Percentiles rank a stretch among this genome's conserved stretches.
Conservation (phyloP, 1,140 invertebrate genomes). For the Lepidotrigona ventralis region DNA sequence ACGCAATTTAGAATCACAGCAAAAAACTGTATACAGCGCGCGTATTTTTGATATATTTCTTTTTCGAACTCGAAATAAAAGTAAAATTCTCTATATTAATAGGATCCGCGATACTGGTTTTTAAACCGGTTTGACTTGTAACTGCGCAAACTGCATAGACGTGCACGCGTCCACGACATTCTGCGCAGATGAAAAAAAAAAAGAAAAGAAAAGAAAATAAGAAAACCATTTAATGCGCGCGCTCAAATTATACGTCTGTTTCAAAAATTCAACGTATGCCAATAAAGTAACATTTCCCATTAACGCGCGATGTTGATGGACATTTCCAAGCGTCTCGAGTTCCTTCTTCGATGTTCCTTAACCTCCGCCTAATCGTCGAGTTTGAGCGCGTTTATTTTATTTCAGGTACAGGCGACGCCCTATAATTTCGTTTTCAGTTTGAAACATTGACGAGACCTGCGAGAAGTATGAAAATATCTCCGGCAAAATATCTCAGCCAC, state of each 20-base stretch:
- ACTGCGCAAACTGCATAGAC: slow-evolving; percentile 25
- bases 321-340: background rate
- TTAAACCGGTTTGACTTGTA: slow-evolving; percentile 26
- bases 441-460: too few relatives aligned
- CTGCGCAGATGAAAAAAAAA: slow-evolving; percentile 1
- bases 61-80: background rate
- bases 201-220: slow-evolving; percentile 8
- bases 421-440: too few relatives aligned
- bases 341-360: background rate
- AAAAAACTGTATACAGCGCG: background rate
- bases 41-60: background rate
- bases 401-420: too few relatives aligned
- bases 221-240: background rate
- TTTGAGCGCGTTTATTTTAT: too few relatives aligned
- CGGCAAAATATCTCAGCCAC: too few relatives aligned
- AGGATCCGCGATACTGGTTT: slow-evolving; percentile 24
- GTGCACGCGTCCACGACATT: slow-evolving; percentile 23
- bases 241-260: background rate
- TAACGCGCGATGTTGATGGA: background rate
- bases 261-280: background rate
- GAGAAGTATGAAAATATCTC: too few relatives aligned
- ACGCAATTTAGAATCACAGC: too few relatives aligned
- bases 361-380: too few relatives aligned
- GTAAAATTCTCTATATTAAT: slow-evolving; percentile 29
- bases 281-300: background rate